phyloP scores from a whole-genome alignment of 2,113 vertebrate genomes.

The Lonchura striata region DNA sequence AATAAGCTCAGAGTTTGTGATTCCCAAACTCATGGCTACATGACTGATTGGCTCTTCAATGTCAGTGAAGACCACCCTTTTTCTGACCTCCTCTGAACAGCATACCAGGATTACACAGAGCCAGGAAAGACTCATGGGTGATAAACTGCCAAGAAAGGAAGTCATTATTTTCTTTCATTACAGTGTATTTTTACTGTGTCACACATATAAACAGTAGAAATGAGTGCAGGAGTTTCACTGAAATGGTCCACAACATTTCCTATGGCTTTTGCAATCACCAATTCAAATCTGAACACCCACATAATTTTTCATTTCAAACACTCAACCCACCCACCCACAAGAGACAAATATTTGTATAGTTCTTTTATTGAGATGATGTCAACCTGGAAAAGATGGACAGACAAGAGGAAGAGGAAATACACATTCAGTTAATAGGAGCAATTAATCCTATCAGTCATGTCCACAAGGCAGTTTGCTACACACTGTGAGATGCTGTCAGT shows the following conservation, averaged over 20 bases:
- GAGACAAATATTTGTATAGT: background rate
- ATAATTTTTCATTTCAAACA: background rate
- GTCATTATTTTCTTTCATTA: background rate
- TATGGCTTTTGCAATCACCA: background rate
- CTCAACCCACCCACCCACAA: background rate
- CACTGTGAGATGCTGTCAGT: background rate
- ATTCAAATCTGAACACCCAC: background rate
- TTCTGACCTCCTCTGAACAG: background rate
- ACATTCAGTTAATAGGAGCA: background rate
- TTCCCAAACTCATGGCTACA: background rate
- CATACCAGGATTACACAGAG: background rate
- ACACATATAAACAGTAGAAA: background rate
- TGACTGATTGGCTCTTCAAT: background rate
- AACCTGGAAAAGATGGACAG: conserved; percentile 29
- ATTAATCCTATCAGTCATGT: background rate
- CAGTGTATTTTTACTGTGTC: background rate
- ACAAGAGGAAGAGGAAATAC: background rate
- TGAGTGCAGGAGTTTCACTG: background rate
- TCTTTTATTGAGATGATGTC: conserved; percentile 44
- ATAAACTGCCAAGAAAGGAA: background rate
- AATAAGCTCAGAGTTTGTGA: background rate
- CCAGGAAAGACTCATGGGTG: background rate
- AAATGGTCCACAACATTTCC: background rate
- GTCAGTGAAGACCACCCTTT: background rate
- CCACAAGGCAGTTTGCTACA: background rate